Conservation (phyloP, 64 coral and sea anemone genomes). For the Catalaphyllia jardinei region DNA sequence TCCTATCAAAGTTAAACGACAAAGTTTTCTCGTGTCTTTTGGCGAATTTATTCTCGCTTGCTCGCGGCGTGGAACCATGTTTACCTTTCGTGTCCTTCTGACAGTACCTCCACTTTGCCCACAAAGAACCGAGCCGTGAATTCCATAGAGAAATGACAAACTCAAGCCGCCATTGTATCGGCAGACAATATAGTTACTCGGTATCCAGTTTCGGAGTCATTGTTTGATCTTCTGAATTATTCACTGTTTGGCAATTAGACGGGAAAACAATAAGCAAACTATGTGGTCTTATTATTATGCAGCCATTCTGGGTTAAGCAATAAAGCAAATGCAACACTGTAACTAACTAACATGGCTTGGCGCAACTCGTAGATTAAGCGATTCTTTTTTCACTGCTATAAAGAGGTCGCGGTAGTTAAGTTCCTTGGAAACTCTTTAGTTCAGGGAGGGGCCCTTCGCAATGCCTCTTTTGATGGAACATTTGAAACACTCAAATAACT, state of each 20-base stretch:
- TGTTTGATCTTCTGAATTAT: constrained; percentile 23
- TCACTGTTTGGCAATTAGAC: constrained; percentile 41
- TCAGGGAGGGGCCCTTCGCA: not conserved
- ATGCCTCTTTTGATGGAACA: not conserved
- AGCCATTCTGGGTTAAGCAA: constrained; percentile 16
- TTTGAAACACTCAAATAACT: not conserved
- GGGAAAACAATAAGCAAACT: constrained; percentile 15
- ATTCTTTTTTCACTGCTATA: not conserved
- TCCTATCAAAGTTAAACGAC: not conserved
- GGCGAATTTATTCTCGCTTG: not conserved
- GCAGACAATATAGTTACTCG: constrained; percentile 39
- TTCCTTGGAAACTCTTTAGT: not conserved
- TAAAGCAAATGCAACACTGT: constrained; percentile 49
- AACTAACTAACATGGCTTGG: not conserved
- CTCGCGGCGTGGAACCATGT: not conserved
- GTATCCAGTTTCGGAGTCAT: constrained; percentile 29
- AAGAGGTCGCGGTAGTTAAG: not conserved
- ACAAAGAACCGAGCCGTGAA: not conserved
- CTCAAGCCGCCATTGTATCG: constrained; percentile 39
- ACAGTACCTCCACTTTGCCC: not conserved
- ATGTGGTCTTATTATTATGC: constrained; percentile 28
- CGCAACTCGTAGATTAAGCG: not conserved
- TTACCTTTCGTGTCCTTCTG: not conserved
- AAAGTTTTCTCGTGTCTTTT: not conserved
- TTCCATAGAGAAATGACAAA: constrained; percentile 44